Percentiles rank a stretch among this genome's conserved stretches.
Conservation (phyloP, 2,113 vertebrate genomes). For the Pampusana beccarii region DNA sequence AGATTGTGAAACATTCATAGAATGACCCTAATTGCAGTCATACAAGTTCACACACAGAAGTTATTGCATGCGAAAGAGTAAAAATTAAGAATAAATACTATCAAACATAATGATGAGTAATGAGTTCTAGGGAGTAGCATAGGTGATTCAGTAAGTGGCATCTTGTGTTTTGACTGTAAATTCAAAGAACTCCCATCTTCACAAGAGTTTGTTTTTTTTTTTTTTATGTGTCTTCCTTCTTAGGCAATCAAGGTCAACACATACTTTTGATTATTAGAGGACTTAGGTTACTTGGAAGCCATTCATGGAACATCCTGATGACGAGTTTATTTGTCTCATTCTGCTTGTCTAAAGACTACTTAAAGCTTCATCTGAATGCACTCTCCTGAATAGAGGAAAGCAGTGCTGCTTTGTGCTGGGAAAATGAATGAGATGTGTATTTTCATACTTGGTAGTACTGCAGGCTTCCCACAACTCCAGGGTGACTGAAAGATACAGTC, state of each 20-base stretch:
- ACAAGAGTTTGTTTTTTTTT: background rate
- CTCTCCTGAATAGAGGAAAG: background rate
- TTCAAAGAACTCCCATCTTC: background rate
- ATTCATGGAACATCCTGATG: background rate
- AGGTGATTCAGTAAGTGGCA: background rate
- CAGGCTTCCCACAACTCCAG: background rate
- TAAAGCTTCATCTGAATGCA: background rate
- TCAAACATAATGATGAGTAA: background rate
- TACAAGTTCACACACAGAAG: background rate
- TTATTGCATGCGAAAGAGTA: background rate
- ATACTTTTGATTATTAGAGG: background rate
- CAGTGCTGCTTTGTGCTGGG: background rate
- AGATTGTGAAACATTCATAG: background rate
- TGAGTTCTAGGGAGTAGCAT: background rate
- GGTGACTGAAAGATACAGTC: background rate
- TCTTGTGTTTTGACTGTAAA: background rate
- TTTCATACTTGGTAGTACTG: background rate
- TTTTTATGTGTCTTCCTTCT: background rate
- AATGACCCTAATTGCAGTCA: background rate
- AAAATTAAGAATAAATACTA: background rate
- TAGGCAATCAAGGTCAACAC: background rate
- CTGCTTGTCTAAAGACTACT: background rate
- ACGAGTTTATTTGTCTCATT: background rate
- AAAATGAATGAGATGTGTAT: background rate
- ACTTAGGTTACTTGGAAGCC: background rate